Conservation (phyloP, 2,113 vertebrate species). For the Nycticebus coucang region DNA sequence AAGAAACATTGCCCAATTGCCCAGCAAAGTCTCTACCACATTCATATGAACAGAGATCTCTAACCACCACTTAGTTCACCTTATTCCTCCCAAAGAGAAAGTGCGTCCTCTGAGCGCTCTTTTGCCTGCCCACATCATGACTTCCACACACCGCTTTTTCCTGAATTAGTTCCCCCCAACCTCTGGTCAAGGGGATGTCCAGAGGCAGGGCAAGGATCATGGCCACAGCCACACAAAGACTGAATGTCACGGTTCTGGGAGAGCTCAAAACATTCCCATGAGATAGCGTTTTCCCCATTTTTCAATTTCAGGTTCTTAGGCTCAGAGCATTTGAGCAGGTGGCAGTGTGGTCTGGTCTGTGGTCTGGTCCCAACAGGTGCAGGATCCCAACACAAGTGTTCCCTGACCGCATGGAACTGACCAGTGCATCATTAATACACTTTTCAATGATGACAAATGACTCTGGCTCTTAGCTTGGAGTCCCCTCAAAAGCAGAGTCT, state of each 20-base stretch:
- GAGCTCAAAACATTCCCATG: neutral
- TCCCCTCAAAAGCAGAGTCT: neutral
- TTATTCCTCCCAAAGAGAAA: neutral
- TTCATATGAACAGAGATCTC: neutral
- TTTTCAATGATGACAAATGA: neutral
- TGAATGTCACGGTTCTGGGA: neutral
- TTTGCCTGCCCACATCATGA: neutral
- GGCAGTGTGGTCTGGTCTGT: neutral
- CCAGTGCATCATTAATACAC: neutral
- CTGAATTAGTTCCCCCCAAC: fast-evolving
- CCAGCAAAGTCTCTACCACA: neutral
- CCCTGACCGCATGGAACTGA: neutral
- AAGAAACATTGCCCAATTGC: neutral
- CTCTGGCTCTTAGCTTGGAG: neutral
- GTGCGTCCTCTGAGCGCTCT: neutral
- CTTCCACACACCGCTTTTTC: neutral
- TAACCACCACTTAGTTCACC: neutral
- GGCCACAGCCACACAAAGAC: too few relatives aligned
- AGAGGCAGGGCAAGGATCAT: neutral
- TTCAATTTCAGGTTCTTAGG: neutral
- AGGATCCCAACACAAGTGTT: neutral
- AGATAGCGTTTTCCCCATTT: neutral
- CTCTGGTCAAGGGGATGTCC: neutral
- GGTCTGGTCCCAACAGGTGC: too few relatives aligned
- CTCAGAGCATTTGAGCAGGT: neutral